These are phyloP conservation scores for Pseudanteris insignis DNA, from an alignment of 2,888 invertebrate species.

Conservation along the genomic window DNA sequence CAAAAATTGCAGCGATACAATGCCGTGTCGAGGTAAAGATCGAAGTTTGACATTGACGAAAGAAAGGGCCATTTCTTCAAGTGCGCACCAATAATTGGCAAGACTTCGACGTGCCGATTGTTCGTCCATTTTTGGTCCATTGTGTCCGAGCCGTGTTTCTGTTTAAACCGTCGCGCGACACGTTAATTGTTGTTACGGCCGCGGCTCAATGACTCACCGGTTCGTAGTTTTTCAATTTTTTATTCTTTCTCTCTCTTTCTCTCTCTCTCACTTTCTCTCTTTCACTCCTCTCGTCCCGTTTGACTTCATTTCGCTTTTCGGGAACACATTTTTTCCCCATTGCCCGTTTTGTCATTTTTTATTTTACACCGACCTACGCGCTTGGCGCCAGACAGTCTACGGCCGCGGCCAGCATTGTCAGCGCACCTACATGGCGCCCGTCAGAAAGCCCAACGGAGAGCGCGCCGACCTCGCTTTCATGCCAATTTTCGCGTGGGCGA, in stretches of 20 bases:
- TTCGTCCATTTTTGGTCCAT: no score
- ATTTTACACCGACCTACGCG: slow-evolving; percentile 36
- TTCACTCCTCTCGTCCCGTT: slow-evolving; percentile 37
- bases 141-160: no score
- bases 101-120: slow-evolving; percentile 19
- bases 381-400: slow-evolving; percentile 43
- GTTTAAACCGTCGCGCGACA: slow-evolving; percentile 22
- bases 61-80: no score
- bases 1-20: no score
- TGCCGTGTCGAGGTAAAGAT: background rate
- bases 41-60: no score
- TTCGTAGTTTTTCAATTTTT: slow-evolving; percentile 41
- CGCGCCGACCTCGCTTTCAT: slow-evolving; percentile 36
- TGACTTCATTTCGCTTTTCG: slow-evolving; percentile 45
- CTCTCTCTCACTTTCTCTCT: slow-evolving; percentile 15
- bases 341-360: no score
- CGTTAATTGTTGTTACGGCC: slow-evolving; percentile 55
- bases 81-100: slow-evolving; percentile 14
- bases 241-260: background rate
- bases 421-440: slow-evolving; percentile 44
- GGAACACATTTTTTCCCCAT: slow-evolving; percentile 38
- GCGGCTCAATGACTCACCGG: slow-evolving; percentile 49
- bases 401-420: slow-evolving; percentile 35
- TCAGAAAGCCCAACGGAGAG: slow-evolving; percentile 39
- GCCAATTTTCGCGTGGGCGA: slow-evolving; percentile 43